Base-by-base conservation (phyloP, 2,113 vertebrate species). In the Bothrops jararaca region DNA sequence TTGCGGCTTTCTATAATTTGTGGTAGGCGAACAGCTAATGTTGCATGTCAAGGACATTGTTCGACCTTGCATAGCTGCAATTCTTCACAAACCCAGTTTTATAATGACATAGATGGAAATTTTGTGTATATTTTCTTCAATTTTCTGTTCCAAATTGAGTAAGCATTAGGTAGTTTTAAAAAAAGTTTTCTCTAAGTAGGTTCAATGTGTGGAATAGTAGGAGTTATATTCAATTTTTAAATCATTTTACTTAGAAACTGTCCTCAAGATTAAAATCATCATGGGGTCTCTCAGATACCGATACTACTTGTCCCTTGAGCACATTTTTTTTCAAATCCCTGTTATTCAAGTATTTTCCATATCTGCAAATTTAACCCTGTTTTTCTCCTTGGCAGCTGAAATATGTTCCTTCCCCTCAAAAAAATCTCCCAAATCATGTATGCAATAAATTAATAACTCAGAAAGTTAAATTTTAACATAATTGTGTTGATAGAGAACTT, bases 191-290 rank as follows among this genome's bases (percentile, higher is more conserved):
- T 86, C 12, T 60, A 53, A 23, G 13, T 58, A 5, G 29, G 26
- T 91, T 56, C 29, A 91, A n/a, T 86, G 54, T 42, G n/a, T 54
- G 23, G 23, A 74, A 9, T 26, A 53, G n/a, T 69, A 60, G 42
- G 7, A 23, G 52, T 13, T 64, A 50, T 48, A 91, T 4, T 87
- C 50, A 29, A 2, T 58, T 88, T 74, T 92, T 53, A 64, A 92
- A 48, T 53, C 23, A 48, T 45, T 50, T 12, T 69, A 93, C 92
- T 89, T 94, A 92, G 74, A 95, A 95, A 91, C 92, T 80, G 88
- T 96, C 92, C 94, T 91, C 64, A 93, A 92, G 91, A 88, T 60
- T 91, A 94, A 74, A 95, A 94, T 45, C 23, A n/a, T 93, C 89
- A 53, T 22, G 45, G 85, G 64, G 60, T 42, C 7, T 92, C 54